These are phyloP conservation scores for Sus scrofa DNA, from an alignment of 2,113 vertebrate species.

Conservation along the genomic window T2T-Sscrofa CM000817.6:167138001-167138500, in stretches of 20 bases:
- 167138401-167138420: background rate
- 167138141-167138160: background rate
- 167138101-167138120: background rate
- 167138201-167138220: background rate
- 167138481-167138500: background rate
- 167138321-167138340: background rate
- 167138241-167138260: conserved; percentile 34
- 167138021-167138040: background rate
- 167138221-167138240: background rate
- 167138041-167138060: background rate
- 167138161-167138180: conserved; percentile 19
- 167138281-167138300: no score
- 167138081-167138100: accelerated
- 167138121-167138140: background rate
- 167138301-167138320: background rate
- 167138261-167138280: background rate
- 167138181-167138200: conserved; percentile 22
- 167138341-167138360: background rate
- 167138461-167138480: background rate
- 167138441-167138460: background rate
- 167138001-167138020: background rate
- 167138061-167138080: background rate
- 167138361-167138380: background rate
- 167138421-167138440: background rate
- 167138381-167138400: background rate